Conservation (phyloP, 2,797 vertebrate species). For the Tiaroga cobitis region DNA sequence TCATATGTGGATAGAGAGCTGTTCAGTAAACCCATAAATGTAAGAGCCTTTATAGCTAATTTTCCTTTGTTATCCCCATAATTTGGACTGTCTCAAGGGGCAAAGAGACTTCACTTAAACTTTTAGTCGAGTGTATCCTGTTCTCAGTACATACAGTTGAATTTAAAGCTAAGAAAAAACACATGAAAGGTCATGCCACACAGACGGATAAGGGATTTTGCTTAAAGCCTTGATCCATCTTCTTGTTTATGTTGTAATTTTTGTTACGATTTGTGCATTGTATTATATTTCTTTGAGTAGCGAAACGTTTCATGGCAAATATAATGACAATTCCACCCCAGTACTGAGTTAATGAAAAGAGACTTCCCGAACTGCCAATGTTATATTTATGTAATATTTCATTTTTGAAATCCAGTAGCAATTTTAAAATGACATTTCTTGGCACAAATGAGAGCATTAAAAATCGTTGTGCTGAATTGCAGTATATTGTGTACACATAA, state of each 20-base stretch:
- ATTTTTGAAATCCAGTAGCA: background rate
- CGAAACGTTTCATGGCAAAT: background rate
- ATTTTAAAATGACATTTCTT: background rate
- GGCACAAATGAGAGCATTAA: background rate
- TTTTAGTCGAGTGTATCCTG: background rate
- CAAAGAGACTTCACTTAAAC: background rate
- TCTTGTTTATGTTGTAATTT: background rate
- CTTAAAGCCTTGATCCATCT: background rate
- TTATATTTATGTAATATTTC: conserved; percentile 11
- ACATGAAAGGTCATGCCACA: background rate
- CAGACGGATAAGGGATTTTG: background rate
- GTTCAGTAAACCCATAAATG: background rate
- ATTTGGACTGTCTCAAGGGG: background rate
- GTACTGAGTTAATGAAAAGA: background rate
- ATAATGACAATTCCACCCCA: background rate
- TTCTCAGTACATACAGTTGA: background rate
- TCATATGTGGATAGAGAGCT: background rate
- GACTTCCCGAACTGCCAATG: background rate
- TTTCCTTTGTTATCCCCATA: background rate
- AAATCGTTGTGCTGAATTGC: background rate
- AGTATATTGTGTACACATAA: background rate
- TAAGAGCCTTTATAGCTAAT: background rate
- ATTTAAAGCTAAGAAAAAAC: background rate
- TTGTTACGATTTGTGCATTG: background rate
- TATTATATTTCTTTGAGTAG: background rate